A percentile compares a stretch with the other conserved stretches of the same genome.
These are phyloP conservation scores for Tinea trinotella DNA, from an alignment of 2,888 invertebrate genomes.

Conservation along the genomic window DNA sequence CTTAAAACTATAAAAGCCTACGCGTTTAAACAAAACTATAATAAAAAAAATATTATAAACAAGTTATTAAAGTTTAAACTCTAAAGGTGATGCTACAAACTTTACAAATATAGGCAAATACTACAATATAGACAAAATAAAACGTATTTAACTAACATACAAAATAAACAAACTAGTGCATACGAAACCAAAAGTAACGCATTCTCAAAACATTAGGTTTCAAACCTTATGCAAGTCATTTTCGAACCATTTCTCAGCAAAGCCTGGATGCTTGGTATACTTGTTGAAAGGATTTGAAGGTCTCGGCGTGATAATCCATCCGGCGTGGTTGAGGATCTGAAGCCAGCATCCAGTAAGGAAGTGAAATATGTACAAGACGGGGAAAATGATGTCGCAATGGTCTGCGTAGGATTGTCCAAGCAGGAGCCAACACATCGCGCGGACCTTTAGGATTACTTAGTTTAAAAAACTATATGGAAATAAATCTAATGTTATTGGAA, in stretches of 20 bases:
- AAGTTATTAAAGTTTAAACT: no score
- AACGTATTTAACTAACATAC: no score
- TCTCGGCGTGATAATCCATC: not conserved
- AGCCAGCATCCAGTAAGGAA: slow-evolving; percentile 21
- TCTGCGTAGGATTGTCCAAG: not conserved
- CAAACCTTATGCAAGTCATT: slow-evolving; percentile 22
- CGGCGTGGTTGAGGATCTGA: slow-evolving; percentile 19
- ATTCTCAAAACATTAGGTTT: not conserved
- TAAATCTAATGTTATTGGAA: not conserved
- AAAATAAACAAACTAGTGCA: not conserved
- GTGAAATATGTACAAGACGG: slow-evolving; percentile 17
- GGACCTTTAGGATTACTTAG: slow-evolving; percentile 17
- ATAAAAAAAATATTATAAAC: no score
- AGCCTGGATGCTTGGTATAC: slow-evolving; percentile 13
- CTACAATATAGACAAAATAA: no score
- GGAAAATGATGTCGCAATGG: not conserved
- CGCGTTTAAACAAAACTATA: no score
- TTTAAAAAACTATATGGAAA: not conserved
- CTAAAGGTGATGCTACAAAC: no score
- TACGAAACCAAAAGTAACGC: not conserved
- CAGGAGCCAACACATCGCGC: slow-evolving; percentile 9
- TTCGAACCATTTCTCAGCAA: slow-evolving; percentile 22
- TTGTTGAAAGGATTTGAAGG: slow-evolving; percentile 1
- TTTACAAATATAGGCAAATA: no score
- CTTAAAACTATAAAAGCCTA: no score